A percentile compares a stretch with the other conserved stretches of the same genome.
Evolutionary conservation across 2,797 vertebrate species (phyloP).

Genomic region (Enteromius fasciolatus): DNA sequence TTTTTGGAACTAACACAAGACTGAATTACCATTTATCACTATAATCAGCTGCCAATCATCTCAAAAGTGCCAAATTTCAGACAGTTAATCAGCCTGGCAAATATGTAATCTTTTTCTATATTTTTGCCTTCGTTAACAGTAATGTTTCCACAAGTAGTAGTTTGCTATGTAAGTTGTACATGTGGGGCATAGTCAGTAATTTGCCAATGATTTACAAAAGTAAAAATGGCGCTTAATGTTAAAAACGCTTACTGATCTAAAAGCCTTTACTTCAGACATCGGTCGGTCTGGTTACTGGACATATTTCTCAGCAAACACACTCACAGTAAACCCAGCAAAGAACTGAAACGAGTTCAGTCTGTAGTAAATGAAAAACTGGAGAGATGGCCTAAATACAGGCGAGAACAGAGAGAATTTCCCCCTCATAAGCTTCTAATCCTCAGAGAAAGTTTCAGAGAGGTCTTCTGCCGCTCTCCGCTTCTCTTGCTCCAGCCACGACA

Average conservation of each 20-base stretch:
- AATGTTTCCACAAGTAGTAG: background rate
- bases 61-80: background rate
- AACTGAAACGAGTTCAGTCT: conserved; percentile 24
- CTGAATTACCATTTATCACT: background rate
- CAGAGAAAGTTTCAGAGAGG: conserved; percentile 31
- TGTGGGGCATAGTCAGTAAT: background rate
- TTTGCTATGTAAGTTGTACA: background rate
- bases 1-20: background rate
- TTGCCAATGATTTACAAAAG: background rate
- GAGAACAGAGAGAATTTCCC: conserved; percentile 35
- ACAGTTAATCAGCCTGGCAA: background rate
- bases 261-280: background rate
- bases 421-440: conserved; percentile 24
- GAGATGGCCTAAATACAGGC: conserved; percentile 46
- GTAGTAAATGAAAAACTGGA: background rate
- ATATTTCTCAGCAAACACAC: background rate
- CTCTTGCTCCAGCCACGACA: background rate
- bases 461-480: background rate
- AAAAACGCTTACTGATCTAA: background rate
- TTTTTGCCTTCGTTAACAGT: background rate
- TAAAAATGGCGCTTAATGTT: background rate
- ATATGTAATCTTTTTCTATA: background rate
- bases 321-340: conserved; percentile 10
- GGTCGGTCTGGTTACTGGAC: background rate
- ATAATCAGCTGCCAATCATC: background rate